Conservation (phyloP, 2,113 vertebrate genomes). For the Alligator sinensis region DNA sequence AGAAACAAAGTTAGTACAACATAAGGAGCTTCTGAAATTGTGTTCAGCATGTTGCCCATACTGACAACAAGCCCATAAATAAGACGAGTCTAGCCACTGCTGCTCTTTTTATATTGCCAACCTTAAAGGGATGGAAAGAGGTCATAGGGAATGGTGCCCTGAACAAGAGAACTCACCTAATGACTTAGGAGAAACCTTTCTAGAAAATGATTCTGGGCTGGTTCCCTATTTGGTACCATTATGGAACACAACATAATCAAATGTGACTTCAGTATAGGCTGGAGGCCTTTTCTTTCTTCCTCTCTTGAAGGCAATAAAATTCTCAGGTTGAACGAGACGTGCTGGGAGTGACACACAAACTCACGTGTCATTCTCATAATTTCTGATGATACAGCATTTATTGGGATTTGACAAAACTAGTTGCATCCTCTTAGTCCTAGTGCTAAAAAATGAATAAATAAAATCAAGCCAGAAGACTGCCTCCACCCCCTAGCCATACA, state of each 20-base stretch:
- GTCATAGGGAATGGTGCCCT: not conserved
- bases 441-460: not conserved
- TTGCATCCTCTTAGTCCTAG: not conserved
- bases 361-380: not conserved
- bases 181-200: not conserved
- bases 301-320: not conserved
- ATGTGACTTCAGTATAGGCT: not conserved
- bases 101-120: not conserved
- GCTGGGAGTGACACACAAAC: not conserved
- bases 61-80: not conserved
- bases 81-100: not conserved
- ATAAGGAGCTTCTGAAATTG: not conserved
- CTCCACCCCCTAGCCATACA: not conserved
- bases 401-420: not conserved
- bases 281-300: not conserved
- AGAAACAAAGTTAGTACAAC: not conserved
- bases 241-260: accelerated
- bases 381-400: not conserved
- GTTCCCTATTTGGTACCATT: not conserved
- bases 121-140: not conserved
- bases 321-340: not conserved
- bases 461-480: not conserved
- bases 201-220: not conserved
- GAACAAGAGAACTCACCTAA: not conserved
- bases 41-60: not conserved